Evolutionary conservation across 64 coral and sea anemone species (phyloP), one percentile per base, ranked within the genome.

Genomic region (Anthopleura sola): DNA sequence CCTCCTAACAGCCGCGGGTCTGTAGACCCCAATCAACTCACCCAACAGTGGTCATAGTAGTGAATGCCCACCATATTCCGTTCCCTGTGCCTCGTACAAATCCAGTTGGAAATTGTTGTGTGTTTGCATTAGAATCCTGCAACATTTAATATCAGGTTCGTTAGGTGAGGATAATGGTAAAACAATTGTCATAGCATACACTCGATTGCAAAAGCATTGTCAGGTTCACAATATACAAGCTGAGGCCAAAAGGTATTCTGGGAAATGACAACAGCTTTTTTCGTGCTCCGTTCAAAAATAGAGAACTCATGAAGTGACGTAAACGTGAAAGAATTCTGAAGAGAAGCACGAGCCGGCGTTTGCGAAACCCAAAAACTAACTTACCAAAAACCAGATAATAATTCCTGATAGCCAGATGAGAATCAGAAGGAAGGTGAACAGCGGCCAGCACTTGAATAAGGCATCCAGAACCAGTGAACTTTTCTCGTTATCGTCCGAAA

Each of bases 301-400:
- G n/a, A n/a, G n/a, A n/a, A n/a, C n/a, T n/a, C n/a, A n/a, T n/a
- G n/a, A n/a, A n/a, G n/a, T n/a, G n/a, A n/a, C n/a, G n/a, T n/a
- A n/a, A n/a, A n/a, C n/a, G n/a, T n/a, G n/a, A n/a, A n/a, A n/a
- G n/a, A n/a, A n/a, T n/a, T n/a, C n/a, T n/a, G n/a, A n/a, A n/a
- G n/a, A n/a, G n/a, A n/a, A n/a, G n/a, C n/a, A n/a, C n/a, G n/a
- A n/a, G n/a, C n/a, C n/a, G n/a, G n/a, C n/a, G n/a, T n/a, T n/a
- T n/a, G n/a, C n/a, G n/a, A n/a, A n/a, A n/a, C n/a, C n/a, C n/a
- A n/a, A n/a, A n/a, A n/a, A n/a, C n/a, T n/a, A n/a, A 6, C 40
- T 44, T 44, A 98, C 95, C 49, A 98, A 82, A 78, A 84, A 79
- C 95, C 95, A 98, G 28, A 93, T 82, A 40, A 93, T 86, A 0